Evolutionary conservation across 2,797 vertebrate genomes (phyloP), one percentile per base, ranked within the genome.

Genomic region (Hypotaenidia philippensis): DNA sequence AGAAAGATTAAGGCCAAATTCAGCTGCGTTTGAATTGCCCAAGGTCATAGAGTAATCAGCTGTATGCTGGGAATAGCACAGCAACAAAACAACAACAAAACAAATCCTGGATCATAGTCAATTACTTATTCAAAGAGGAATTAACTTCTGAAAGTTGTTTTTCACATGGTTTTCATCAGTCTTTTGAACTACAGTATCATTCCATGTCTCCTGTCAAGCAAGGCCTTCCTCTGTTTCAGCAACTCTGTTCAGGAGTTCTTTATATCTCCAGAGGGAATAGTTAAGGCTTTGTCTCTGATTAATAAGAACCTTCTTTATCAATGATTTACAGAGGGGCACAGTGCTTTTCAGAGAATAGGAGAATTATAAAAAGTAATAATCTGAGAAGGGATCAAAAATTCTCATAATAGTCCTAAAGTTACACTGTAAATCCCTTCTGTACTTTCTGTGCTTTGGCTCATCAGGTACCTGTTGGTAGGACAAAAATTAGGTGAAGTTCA

Each of bases 1-100:
- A 79, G 68, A 69, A 82, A 50, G 47, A 93, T 91, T 92, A 88
- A 76, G 41, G 55, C 38, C 53, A 65, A 89, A 83, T 66, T 87
- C 72, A 75, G 13, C 50, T 95, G 29, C 4, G 1, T 80, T 36
- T 78, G 34, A 95, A 65, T 89, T 83, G 45, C 45, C 27, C 82
- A 88, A 92, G 95, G 94, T 96, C 87, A 88, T 9, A 31, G 53
- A 94, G 29, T 57, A 91, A 92, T 92, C 84, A 66, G 20, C 65
- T 61, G 14, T 75, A 81, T 14, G 5, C 38, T 92, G 74, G 72
- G 61, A 82, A 89, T 64, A 86, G 32, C 34, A 81, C 16, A 66
- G 41, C 59, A 84, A 18, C 74, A 84, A 49, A 94, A 71, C 45
- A 85, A 14, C 49, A 63, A 13, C 20, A 55, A 74, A 77, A 71